Evolutionary conservation across 1,140 invertebrate genomes (phyloP).

Genomic region (Saccostrea echinata): DNA sequence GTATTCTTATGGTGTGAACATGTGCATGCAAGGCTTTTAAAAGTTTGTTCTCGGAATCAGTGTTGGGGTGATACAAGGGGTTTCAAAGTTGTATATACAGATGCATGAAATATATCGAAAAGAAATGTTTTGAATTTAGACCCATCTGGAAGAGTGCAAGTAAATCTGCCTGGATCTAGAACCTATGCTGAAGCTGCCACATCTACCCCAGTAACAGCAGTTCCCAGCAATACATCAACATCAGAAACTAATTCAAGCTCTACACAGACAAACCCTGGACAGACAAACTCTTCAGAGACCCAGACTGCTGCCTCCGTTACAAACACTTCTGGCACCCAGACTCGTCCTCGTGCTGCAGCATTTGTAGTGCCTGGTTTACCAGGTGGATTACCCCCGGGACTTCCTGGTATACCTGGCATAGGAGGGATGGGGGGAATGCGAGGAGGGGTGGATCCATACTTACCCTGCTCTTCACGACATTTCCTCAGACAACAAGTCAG

Average conservation of each 20-base stretch:
- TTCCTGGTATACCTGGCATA: conserved; percentile 29
- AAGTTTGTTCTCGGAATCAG: too few species aligned
- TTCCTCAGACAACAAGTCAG: conserved; percentile 64
- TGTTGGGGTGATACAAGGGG: too few species aligned
- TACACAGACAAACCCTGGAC: conserved; percentile 55
- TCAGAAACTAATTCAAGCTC: conserved; percentile 52
- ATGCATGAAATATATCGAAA: not conserved
- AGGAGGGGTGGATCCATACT: conserved; percentile 83
- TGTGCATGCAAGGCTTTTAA: too few species aligned
- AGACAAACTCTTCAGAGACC: conserved; percentile 53
- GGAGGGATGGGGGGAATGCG: conserved; percentile 47
- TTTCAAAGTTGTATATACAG: too few species aligned
- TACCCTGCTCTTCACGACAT: conserved; percentile 82
- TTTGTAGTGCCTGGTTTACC: conserved; percentile 61
- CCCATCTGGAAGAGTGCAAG: conserved; percentile 25
- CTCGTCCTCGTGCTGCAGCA: conserved; percentile 56
- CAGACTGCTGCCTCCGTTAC: conserved; percentile 45
- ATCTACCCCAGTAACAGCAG: not conserved
- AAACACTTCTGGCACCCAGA: conserved; percentile 52
- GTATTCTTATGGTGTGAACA: too few species aligned
- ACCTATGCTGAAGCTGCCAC: not conserved
- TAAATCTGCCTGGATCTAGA: not conserved
- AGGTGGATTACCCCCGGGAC: conserved; percentile 45
- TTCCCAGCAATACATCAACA: conserved; percentile 25
- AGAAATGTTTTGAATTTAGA: not conserved